Base-by-base conservation (phyloP, 2,797 vertebrate genomes). In the Syndactyla subalaris region DNA sequence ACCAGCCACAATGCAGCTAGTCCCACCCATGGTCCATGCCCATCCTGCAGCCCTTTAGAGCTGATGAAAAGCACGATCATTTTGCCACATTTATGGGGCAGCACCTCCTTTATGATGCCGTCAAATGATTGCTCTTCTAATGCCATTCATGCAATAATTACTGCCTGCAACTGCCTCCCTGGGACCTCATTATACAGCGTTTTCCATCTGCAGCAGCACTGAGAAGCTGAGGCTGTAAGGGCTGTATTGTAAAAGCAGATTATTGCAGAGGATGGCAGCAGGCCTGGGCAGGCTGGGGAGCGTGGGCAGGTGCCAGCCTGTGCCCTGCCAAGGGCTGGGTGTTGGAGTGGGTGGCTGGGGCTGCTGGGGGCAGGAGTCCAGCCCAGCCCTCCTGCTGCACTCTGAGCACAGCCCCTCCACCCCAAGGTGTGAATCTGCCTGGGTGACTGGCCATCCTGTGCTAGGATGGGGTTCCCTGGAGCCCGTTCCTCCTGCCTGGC, bases 81-180 rank as follows among this genome's bases (percentile, higher is more conserved):
- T 77, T 34, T 80, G 75, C 76, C 76, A 24, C 36, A 0, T 87
- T 94, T 85, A 91, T 72, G 85, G 93, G 77, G 65, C 79, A 94
- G 85, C 59, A 12, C 49, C 68, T 72, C 59, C 82, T 58, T 82
- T 58, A 78, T 48, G 43, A 72, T 77, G 75, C 76, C 63, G 39
- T 68, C 93, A 85, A 71, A 82, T 74, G 54, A 93, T 85, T 79
- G 72, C 91, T 94, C 51, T 74, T 68, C 87, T 80, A 89, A 89
- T 72, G 76, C 68, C 88, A 85, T 30, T 70, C 62, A 49, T 26
- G 43, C n/a, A 72, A 65, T 73, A 85, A 91, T 88, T 63, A 59
- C 61, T 16, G 73, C 1, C 5, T 72, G 70, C 79, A 77, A 67
- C 62, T 63, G 67, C 88, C 65, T 92, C 80, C 83, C 77, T 90